Base-by-base conservation (phyloP, 2,888 invertebrate genomes). In the Octonoba sinensis region DNA sequence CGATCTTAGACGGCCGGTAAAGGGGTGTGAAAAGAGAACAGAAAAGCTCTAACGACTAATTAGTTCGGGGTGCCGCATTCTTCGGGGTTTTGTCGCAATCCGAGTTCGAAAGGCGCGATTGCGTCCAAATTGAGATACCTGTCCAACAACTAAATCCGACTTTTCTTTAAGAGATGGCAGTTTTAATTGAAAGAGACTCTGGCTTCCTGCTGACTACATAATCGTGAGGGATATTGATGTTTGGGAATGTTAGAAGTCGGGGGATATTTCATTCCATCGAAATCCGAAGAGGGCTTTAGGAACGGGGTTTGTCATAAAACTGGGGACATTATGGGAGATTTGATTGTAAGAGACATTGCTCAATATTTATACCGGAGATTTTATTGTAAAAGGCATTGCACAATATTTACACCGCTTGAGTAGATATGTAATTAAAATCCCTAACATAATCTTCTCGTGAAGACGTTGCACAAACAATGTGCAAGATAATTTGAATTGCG, bases 101-200 rank as follows among this genome's bases (percentile, higher is more conserved):
- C 49, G 44, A 36, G 36, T 36, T 22, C 24, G 1, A 46, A 44
- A 51, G 51, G 24, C 65, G 13, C 24, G 47, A 51, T 54, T 36
- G 20, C 11, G 15, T 18, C 49, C 36, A 60, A 75, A 67, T 59
- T 59, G 59, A 59, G 75, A 51, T 75, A 67, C 75, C 75, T 75
- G 59, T 18, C 36, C 47, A 18, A 44, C 16, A 46, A 24, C 36
- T 36, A 36, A 24, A 15, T 47, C 27, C 15, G 27, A 49, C 62
- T 67, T 76, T 59, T 76, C 54, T 51, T 24, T n/a, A 51, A 56
- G 62, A 15, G 69, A 46, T 62, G 76, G 54, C 62, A 54, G 69
- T 20, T 69, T 69, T 76, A 76, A 76, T 76, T 70, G 76, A 76
- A 69, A 62, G 76, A 15, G 62, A 76, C 62, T 22, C 15, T 47